Conservation (phyloP, 2,797 vertebrate species). For the Pseudochirops cupreus region DNA sequence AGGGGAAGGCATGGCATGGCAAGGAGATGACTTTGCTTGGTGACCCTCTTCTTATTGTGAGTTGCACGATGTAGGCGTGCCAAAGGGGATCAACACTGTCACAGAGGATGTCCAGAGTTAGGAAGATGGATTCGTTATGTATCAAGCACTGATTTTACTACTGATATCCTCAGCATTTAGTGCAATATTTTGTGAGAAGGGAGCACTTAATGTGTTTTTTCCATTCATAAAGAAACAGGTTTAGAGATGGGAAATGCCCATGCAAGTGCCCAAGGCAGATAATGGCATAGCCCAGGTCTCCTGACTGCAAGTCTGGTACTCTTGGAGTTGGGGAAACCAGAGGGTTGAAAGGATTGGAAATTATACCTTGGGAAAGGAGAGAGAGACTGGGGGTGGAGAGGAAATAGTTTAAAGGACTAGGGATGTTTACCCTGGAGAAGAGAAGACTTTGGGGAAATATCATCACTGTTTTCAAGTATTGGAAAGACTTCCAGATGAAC, state of each 20-base stretch:
- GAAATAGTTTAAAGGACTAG: neutral
- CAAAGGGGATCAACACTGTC: neutral
- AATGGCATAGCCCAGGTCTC: neutral
- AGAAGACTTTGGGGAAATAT: neutral
- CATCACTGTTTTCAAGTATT: neutral
- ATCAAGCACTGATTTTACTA: neutral
- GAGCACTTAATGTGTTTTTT: neutral
- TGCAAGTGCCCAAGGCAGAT: neutral
- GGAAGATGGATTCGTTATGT: neutral
- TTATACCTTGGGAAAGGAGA: neutral
- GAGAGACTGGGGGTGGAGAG: too few species aligned
- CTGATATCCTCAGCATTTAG: neutral
- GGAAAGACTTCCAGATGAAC: neutral
- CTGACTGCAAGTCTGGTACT: neutral
- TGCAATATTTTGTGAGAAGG: neutral
- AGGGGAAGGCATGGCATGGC: neutral
- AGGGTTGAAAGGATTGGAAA: neutral
- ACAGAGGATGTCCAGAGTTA: neutral
- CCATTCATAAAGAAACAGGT: neutral
- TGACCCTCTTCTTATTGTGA: neutral
- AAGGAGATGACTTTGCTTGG: constrained; percentile 24
- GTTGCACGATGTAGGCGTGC: neutral
- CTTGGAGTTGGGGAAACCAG: neutral
- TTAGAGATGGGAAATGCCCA: neutral
- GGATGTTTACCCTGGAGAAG: neutral